These are phyloP conservation scores for Lateolabrax maculatus DNA, from an alignment of 2,797 vertebrate genomes.

Conservation along the genomic window DNA sequence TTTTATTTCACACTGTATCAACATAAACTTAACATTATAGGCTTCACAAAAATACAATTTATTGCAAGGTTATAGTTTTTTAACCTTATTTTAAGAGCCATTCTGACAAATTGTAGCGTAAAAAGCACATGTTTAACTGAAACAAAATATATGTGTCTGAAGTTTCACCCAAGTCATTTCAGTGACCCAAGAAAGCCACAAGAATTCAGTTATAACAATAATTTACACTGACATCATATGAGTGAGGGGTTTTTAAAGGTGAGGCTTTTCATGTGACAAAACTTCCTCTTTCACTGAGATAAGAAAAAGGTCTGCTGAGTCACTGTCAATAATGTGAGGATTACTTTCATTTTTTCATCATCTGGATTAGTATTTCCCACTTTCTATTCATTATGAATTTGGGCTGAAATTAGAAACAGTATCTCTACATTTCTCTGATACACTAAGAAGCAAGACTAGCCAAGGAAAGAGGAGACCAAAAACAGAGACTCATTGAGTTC, in stretches of 20 bases:
- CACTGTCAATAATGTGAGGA: background rate
- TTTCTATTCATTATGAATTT: background rate
- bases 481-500: background rate
- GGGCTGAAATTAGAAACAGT: background rate
- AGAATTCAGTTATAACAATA: background rate
- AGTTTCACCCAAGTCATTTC: background rate
- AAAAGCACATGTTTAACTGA: background rate
- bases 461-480: background rate
- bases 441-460: background rate
- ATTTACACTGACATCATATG: background rate
- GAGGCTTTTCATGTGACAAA: conserved; percentile 18
- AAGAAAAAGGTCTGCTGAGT: conserved; percentile 44
- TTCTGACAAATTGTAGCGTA: background rate
- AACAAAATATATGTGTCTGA: background rate
- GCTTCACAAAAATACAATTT: background rate
- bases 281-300: conserved; percentile 58
- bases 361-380: background rate
- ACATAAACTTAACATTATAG: background rate
- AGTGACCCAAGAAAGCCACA: background rate
- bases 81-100: no score
- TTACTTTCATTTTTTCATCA: conserved; percentile 6
- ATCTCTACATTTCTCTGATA: background rate
- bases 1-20: background rate
- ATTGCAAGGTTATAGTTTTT: background rate
- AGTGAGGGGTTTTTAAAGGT: background rate